These are phyloP conservation scores for Saccostrea glomerata DNA, from an alignment of 1,140 invertebrate species.

Conservation along the genomic window DNA sequence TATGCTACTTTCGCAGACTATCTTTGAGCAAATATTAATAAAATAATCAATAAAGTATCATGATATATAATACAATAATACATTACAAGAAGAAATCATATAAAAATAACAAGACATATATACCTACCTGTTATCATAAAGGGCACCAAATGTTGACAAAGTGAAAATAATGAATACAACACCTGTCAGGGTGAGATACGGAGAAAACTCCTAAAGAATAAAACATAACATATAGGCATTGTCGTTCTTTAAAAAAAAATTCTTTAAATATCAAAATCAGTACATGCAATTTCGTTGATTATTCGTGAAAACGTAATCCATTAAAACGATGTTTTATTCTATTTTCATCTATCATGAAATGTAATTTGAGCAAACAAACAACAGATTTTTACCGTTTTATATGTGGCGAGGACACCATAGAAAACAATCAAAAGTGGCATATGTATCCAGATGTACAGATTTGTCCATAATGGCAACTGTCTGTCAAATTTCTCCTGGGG, in stretches of 20 bases:
- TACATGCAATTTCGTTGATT: no score
- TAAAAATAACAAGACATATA: not conserved
- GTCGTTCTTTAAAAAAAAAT: not conserved
- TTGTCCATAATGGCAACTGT: slow-evolving; percentile 84
- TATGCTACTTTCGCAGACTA: no score
- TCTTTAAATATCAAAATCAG: not conserved
- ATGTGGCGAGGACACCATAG: slow-evolving; percentile 50
- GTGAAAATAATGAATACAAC: slow-evolving; percentile 59
- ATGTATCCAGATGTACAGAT: slow-evolving; percentile 85
- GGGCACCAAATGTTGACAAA: slow-evolving; percentile 60
- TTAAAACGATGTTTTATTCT: no score
- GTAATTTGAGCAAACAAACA: no score
- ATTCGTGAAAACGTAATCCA: no score
- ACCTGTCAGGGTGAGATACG: slow-evolving; percentile 35
- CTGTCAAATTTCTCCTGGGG: slow-evolving; percentile 84
- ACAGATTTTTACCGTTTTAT: slow-evolving; percentile 55
- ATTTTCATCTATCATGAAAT: no score
- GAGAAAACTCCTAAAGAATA: not conserved
- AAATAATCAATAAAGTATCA: no score
- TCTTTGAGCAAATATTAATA: no score
- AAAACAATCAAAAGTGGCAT: slow-evolving; percentile 83
- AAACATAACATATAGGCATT: not conserved
- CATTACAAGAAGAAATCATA: no score
- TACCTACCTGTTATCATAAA: slow-evolving; percentile 69
- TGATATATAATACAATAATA: no score